Evolutionary conservation across 2,797 vertebrate genomes (phyloP), one percentile per base, ranked within the genome.

Genomic region (Danionella dracula): DNA sequence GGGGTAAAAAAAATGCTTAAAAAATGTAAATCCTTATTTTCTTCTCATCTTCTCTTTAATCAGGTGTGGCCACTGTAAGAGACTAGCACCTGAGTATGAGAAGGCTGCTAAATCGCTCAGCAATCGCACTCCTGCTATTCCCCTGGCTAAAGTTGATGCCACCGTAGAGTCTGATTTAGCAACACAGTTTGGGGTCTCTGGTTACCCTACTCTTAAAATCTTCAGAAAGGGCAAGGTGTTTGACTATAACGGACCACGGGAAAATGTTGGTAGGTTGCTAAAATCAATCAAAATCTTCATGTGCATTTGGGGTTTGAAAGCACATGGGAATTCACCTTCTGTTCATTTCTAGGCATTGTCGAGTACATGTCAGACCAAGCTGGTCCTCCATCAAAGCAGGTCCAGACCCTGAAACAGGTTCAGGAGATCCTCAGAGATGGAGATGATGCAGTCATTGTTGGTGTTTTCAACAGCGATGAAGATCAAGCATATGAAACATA

Each of bases 51-150:
- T 5, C n/a, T 54, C 48, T 27, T 70, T 16, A 15, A 41, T 61
- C 42, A 72, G 97, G 96, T 99, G 96, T 57, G 96, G 96, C 20
- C 97, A 99, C 80, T 99, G 97, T 74, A 99, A 98, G 81, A 85
- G 85, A 54, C 89, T 99, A 51, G 95, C 96, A 72, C 97, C 97
- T 0, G 94, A 97, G 19, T 99, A 96, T 0, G 97, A 99, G 79
- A 98, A 95, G 75, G 96, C 97, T 0, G 97, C 96, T 17, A 85
- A 93, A 72, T 92, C 94, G 80, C 84, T 99, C 41, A 89, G 84
- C 80, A 79, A 86, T 55, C 93, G 69, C 50, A 86, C 85, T 0
- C 94, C 95, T 45, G 86, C 93, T 0, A 97, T 99, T 58, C 91
- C 85, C 0, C 81, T 99, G 73, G 96, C 94, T 32, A 99, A 98